Evolutionary conservation across 2,888 invertebrate species (phyloP).

Genomic region (Penaeus monodon): DNA sequence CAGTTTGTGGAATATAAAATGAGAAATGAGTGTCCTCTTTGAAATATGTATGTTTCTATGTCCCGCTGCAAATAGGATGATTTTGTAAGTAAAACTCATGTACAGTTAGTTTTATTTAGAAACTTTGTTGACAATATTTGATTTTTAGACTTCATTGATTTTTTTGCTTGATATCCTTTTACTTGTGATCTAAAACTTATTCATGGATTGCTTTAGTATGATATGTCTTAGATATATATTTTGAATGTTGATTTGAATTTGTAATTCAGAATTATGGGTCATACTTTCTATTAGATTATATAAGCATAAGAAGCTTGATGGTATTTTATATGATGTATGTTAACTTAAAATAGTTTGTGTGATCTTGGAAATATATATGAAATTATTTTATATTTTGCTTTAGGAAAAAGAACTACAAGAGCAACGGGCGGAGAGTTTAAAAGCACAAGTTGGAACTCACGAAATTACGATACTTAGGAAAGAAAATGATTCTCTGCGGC

Average conservation of each 20-base stretch:
- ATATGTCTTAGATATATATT: neutral
- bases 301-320: too few relatives aligned
- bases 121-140: neutral
- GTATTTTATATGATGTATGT: neutral
- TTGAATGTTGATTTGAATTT: too few relatives aligned
- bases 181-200: neutral
- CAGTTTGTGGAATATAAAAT: neutral
- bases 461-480: constrained; percentile 27
- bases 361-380: neutral
- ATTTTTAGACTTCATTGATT: constrained; percentile 5
- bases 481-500: constrained; percentile 80
- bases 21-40: neutral
- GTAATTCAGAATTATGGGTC: too few relatives aligned
- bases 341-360: neutral
- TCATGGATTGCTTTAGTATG: neutral
- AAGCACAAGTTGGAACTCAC: constrained; percentile 28
- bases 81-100: constrained; percentile 36
- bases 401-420: constrained; percentile 72
- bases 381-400: constrained; percentile 30
- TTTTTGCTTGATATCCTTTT: neutral
- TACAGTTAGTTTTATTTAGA: neutral
- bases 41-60: constrained; percentile 7
- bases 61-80: constrained; percentile 39
- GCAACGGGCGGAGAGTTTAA: constrained; percentile 66
- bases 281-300: too few relatives aligned